Conservation (phyloP, 2,113 vertebrate genomes). For the Chascanopsetta lugubris region DNA sequence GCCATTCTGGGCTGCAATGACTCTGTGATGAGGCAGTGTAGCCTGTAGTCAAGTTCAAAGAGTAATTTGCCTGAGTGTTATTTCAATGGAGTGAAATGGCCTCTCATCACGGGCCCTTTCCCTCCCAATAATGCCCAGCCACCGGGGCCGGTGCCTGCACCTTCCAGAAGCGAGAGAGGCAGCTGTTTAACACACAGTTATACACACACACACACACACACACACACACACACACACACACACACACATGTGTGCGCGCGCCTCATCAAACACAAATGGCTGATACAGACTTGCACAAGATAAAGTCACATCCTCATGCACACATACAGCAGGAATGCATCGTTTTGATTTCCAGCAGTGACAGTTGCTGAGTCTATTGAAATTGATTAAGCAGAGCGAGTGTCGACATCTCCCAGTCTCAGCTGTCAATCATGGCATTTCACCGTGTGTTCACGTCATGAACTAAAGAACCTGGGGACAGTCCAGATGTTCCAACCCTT, state of each 20-base stretch:
- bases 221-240: conserved; percentile 11
- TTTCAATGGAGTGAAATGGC: conserved; percentile 65
- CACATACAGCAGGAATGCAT: background rate
- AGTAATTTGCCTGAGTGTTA: conserved; percentile 68
- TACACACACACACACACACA: conserved; percentile 15
- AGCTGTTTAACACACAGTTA: background rate
- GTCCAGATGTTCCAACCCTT: background rate
- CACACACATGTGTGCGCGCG: too few species aligned
- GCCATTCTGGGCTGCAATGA: conserved; percentile 67
- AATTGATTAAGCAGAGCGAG: too few species aligned
- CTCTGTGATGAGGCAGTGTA: conserved; percentile 66
- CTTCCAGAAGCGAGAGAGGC: background rate
- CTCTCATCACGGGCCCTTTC: conserved; percentile 54
- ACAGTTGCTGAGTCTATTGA: background rate
- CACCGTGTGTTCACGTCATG: background rate
- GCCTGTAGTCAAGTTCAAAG: conserved; percentile 71
- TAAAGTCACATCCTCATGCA: conserved; percentile 22
- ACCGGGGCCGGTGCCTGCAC: background rate
- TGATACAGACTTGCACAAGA: too few species aligned
- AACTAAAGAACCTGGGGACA: background rate
- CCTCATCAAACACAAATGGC: too few species aligned
- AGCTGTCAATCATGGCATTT: background rate
- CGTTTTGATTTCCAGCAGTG: background rate
- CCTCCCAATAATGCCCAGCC: conserved; percentile 42
- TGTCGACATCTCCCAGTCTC: too few species aligned